Base-by-base conservation (phyloP, 2,888 invertebrate genomes). In the Rotaria macrura region DNA sequence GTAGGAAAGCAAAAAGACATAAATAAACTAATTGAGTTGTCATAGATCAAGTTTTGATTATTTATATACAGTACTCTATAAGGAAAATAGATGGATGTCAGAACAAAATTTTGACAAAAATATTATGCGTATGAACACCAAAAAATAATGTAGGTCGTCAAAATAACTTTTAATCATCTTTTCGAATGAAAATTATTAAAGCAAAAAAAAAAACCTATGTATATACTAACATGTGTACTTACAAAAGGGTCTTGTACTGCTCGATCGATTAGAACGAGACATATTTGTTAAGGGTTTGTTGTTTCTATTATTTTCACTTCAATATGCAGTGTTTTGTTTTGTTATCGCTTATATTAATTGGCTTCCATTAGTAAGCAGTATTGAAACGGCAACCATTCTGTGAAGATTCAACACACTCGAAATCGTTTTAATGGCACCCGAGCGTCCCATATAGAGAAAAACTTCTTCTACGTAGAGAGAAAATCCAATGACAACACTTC, bases 231-330 rank as follows among this genome's bases (percentile, higher is more conserved):
- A 40, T 2, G 17, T 9, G 25, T 43, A 79, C 79, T 79, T 79
- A 79, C 79, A 79, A 79, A 79, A 79, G n/a, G 79, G 79, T 43
- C 79, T 79, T 25, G 79, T 14, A n/a, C 79, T 79, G n/a, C 43
- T 79, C 12, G 79, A 79, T n/a, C 79, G 40, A 7, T 14, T 14
- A 43, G 1, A 38, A 79, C 79, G 79, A 79, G 79, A 43, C 79
- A 79, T 79, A 43, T 40, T 25, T 29, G 14, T 34, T 10, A 65
- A 65, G 10, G 34, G 4, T 34, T 29, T 65, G 23, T 2, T 54
- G 9, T 65, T 34, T 29, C 7, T 43, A 40, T 23, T 43, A 40
- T 23, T 79, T 43, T 25, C 14, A 43, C 74, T 43, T 79, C 20
- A 12, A 43, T 25, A 20, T 43, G 43, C n/a, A 43, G n/a, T 43